A percentile compares a stretch with the other conserved stretches of the same genome.
These are phyloP conservation scores for Centropyge bicolor DNA, from an alignment of 2,797 vertebrate species.

Conservation along the genomic window DNA sequence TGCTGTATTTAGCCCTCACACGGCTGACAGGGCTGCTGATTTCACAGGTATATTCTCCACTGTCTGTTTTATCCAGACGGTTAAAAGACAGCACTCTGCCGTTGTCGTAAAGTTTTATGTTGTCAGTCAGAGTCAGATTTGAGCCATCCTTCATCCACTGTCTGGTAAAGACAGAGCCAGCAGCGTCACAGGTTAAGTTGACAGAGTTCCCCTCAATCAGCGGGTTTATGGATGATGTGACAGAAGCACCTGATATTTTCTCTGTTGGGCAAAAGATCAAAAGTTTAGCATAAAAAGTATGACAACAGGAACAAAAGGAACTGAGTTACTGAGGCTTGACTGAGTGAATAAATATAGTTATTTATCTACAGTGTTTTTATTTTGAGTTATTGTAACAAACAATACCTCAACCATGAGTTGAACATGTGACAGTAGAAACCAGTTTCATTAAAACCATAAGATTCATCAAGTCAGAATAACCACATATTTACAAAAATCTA, in stretches of 20 bases:
- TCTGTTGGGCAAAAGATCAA: slow-evolving; percentile 52
- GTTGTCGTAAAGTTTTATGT: slow-evolving; percentile 30
- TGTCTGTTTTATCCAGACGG: no score
- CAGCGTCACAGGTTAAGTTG: slow-evolving; percentile 65
- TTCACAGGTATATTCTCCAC: no score
- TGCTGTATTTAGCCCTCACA: no score
- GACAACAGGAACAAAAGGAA: not conserved
- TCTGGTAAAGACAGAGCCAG: slow-evolving; percentile 52
- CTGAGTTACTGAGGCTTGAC: no score
- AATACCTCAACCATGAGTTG: not conserved
- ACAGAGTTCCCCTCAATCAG: slow-evolving; percentile 30
- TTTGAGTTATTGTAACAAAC: no score
- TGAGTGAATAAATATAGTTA: no score
- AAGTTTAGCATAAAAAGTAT: not conserved
- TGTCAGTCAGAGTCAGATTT: slow-evolving; percentile 39
- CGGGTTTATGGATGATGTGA: slow-evolving; percentile 29
- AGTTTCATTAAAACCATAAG: not conserved
- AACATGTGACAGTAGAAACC: no score
- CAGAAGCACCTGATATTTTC: slow-evolving; percentile 15
- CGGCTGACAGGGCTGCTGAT: no score
- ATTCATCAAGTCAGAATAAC: no score
- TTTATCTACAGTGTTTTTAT: no score
- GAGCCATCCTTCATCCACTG: slow-evolving; percentile 66
- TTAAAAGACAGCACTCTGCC: slow-evolving; percentile 62
- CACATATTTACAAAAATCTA: no score